Percentiles rank a stretch among this genome's conserved stretches.
These are phyloP conservation scores for Leptinotarsa defecta DNA, from an alignment of 1,140 invertebrate genomes.

Conservation along the genomic window DNA sequence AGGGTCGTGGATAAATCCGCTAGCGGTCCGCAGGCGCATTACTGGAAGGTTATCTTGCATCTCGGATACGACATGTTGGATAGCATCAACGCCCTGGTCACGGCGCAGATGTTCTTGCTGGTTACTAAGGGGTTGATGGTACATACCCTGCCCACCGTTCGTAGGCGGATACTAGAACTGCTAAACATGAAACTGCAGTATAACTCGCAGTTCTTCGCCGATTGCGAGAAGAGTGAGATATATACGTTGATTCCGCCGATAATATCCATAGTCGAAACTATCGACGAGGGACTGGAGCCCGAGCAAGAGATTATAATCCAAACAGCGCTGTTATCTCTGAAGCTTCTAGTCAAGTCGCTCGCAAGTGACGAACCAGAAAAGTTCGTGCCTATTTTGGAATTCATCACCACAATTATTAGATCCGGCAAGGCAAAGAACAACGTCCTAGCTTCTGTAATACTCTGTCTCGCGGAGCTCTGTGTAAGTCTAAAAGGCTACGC, in stretches of 20 bases:
- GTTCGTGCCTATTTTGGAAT: conserved; percentile 68
- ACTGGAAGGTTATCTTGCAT: conserved; percentile 79
- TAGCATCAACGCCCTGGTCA: conserved; percentile 76
- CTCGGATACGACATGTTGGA: conserved; percentile 78
- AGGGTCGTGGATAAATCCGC: conserved; percentile 61
- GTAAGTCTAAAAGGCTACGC: conserved; percentile 74
- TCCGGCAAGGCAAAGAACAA: conserved; percentile 66
- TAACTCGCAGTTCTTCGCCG: conserved; percentile 64
- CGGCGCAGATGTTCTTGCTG: conserved; percentile 74
- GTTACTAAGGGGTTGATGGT: conserved; percentile 74
- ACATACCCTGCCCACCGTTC: conserved; percentile 70
- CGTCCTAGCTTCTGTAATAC: conserved; percentile 72
- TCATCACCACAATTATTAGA: conserved; percentile 65
- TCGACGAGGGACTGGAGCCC: conserved; percentile 54
- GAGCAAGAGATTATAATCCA: conserved; percentile 73
- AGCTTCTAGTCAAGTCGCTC: conserved; percentile 75
- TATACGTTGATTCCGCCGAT: conserved; percentile 66
- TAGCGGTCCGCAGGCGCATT: conserved; percentile 68
- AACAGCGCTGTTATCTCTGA: conserved; percentile 78
- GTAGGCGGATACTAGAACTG: conserved; percentile 81
- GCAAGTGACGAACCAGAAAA: conserved; percentile 65
- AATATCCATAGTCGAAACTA: conserved; percentile 63
- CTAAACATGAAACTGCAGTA: conserved; percentile 78
- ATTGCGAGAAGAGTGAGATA: conserved; percentile 58
- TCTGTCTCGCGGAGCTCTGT: conserved; percentile 82